These are phyloP conservation scores for Bombus polaris DNA, from an alignment of 1,140 invertebrate species.

Conservation along the genomic window DNA sequence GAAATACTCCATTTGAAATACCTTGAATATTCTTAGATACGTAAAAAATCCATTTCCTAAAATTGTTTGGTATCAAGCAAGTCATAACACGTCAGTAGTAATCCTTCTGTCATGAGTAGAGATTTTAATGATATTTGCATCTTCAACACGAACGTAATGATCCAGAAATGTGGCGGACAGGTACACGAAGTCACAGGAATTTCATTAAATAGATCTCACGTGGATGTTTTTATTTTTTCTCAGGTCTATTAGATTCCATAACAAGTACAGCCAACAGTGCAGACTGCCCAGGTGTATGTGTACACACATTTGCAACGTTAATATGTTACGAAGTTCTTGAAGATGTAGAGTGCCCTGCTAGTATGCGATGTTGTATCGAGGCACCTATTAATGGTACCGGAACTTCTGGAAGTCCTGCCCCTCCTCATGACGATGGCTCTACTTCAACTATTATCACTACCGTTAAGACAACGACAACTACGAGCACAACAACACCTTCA, in stretches of 20 bases:
- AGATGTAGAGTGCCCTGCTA: constrained; percentile 90
- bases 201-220: background rate
- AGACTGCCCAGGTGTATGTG: constrained; percentile 93
- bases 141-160: background rate
- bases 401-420: constrained; percentile 58
- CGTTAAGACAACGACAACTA: constrained; percentile 54
- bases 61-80: too few relatives aligned
- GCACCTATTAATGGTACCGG: constrained; percentile 82
- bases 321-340: constrained; percentile 93
- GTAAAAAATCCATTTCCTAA: too few relatives aligned
- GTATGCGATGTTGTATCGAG: constrained; percentile 92
- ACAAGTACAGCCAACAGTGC: constrained; percentile 91
- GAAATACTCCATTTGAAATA: too few relatives aligned
- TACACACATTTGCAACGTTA: constrained; percentile 90
- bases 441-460: constrained; percentile 51
- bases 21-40: too few relatives aligned
- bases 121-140: background rate
- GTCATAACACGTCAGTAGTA: too few relatives aligned
- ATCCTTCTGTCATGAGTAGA: too few relatives aligned
- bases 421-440: constrained; percentile 67
- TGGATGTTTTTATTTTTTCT: constrained; percentile 49
- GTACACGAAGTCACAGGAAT: background rate
- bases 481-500: constrained; percentile 47
- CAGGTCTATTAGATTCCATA: constrained; percentile 91
- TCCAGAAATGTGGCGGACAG: background rate